Conservation (phyloP, 2,888 invertebrate species). For the Tineola bisselliella region DNA sequence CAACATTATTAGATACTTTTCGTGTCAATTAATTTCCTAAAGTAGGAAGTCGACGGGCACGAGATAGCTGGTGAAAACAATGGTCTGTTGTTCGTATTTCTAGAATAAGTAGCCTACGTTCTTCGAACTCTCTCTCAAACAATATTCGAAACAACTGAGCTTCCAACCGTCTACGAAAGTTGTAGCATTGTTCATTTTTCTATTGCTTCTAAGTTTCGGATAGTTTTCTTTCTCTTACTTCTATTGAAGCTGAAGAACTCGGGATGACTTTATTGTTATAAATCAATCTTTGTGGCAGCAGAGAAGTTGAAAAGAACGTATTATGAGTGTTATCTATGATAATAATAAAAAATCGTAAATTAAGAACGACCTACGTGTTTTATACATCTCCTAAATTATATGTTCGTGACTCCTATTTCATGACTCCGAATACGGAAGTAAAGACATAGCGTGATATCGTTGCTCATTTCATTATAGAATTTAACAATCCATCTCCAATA, state of each 20-base stretch:
- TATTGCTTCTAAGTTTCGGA: constrained; percentile 40
- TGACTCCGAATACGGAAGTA: neutral
- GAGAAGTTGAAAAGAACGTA: no score
- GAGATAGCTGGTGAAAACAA: constrained; percentile 46
- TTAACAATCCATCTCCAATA: neutral
- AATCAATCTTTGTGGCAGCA: constrained; percentile 7
- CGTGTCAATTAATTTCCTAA: constrained; percentile 58
- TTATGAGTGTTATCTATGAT: no score
- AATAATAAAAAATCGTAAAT: no score
- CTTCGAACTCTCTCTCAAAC: constrained; percentile 25
- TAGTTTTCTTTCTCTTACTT: constrained; percentile 33
- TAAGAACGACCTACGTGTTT: no score
- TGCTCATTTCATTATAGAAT: neutral
- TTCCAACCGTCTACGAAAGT: constrained; percentile 26
- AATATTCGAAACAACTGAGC: neutral
- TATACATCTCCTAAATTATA: no score
- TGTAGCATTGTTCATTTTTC: constrained; percentile 41
- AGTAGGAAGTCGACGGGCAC: constrained; percentile 47
- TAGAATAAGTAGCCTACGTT: constrained; percentile 23
- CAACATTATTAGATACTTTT: constrained; percentile 31
- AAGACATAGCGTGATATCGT: neutral
- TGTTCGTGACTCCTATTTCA: neutral
- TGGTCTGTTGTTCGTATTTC: constrained; percentile 39
- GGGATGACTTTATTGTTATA: constrained; percentile 1
- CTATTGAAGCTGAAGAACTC: neutral